A percentile compares a stretch with the other conserved stretches of the same genome.
These are phyloP conservation scores for Hassar affinis DNA, from an alignment of 2,113 vertebrate genomes.

Conservation along the genomic window DNA sequence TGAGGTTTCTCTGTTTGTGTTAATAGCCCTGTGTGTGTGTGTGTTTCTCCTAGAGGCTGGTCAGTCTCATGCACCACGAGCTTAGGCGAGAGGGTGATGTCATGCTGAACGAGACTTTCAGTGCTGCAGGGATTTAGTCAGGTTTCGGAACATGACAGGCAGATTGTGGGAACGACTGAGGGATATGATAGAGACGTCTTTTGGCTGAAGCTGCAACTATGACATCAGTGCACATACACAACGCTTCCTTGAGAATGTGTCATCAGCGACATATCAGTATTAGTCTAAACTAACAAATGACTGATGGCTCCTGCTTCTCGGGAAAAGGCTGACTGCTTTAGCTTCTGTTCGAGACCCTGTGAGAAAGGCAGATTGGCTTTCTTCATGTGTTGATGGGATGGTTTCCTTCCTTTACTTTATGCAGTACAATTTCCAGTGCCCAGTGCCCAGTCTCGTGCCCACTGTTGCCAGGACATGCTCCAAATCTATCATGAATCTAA, in stretches of 20 bases:
- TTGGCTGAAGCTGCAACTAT: constrained; percentile 61
- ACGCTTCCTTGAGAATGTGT: constrained; percentile 54
- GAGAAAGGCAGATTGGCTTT: constrained; percentile 8
- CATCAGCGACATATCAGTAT: constrained; percentile 51
- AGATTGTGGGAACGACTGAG: constrained; percentile 68
- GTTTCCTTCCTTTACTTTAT: not conserved
- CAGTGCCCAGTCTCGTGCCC: not conserved
- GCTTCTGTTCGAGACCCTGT: constrained; percentile 16
- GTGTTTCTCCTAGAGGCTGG: constrained; percentile 30
- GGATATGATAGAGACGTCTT: constrained; percentile 67
- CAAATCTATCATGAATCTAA: not conserved
- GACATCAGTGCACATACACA: constrained; percentile 59
- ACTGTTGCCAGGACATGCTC: not conserved
- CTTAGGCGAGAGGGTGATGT: constrained; percentile 64
- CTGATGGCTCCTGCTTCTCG: constrained; percentile 49
- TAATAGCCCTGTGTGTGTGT: constrained; percentile 33
- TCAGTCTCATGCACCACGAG: constrained; percentile 36
- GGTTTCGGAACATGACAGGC: constrained; percentile 45
- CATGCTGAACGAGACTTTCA: constrained; percentile 56
- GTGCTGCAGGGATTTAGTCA: constrained; percentile 44
- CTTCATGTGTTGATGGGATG: not conserved
- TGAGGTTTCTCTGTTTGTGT: constrained; percentile 31
- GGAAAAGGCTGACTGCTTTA: constrained; percentile 38
- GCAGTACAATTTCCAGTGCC: not conserved
- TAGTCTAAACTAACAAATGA: constrained; percentile 40